These are phyloP conservation scores for Ruditapes philippinarum DNA, from an alignment of 1,140 invertebrate genomes.

Conservation along the genomic window DNA sequence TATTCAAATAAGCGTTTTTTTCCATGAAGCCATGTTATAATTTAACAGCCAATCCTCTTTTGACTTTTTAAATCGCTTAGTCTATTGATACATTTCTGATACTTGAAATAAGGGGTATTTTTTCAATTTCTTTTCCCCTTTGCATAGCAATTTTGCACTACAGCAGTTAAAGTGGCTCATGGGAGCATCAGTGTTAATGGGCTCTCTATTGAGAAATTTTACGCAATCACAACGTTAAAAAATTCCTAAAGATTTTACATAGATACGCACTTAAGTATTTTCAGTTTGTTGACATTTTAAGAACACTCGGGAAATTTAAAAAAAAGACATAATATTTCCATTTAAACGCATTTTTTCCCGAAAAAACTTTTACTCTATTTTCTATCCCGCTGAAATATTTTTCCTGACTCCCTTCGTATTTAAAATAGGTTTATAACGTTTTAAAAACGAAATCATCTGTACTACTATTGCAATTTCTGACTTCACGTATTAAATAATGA, in stretches of 20 bases:
- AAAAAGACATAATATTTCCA: background rate
- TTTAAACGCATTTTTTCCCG: conserved; percentile 11
- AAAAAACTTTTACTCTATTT: conserved; percentile 14
- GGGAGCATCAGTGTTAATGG: conserved; percentile 4
- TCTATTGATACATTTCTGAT: background rate
- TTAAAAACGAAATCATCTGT: background rate
- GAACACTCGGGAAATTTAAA: background rate
- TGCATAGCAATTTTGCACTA: background rate
- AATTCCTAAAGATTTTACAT: background rate
- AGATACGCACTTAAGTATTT: background rate
- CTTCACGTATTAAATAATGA: background rate
- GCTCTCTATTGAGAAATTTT: background rate
- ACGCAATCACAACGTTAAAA: background rate
- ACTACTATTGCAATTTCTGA: background rate
- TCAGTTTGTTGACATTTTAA: conserved; percentile 31
- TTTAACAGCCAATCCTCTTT: conserved; percentile 3
- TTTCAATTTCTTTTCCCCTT: background rate
- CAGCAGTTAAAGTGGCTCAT: conserved; percentile 19
- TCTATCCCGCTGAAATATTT: background rate
- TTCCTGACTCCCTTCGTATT: conserved; percentile 20
- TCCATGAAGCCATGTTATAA: background rate
- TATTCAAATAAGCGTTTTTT: conserved; percentile 7
- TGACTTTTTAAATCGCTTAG: background rate
- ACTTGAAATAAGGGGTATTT: background rate
- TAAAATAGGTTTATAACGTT: conserved; percentile 23